Percentiles rank a stretch among this genome's conserved stretches.
These are phyloP conservation scores for Zoanthus solanderi DNA, from an alignment of 92 coral and sea anemone species.

Conservation along the genomic window DNA sequence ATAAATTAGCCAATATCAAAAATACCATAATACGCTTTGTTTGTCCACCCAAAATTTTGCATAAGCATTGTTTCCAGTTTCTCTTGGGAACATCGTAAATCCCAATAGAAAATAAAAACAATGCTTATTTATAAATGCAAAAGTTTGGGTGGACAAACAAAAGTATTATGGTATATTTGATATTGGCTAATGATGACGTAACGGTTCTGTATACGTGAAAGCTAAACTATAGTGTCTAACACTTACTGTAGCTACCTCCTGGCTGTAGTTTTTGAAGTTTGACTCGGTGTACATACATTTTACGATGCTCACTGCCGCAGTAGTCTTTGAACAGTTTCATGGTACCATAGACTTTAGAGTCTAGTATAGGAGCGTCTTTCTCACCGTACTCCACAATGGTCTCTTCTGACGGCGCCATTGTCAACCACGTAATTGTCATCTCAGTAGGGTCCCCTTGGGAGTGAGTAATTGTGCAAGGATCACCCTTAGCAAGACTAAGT, in stretches of 20 bases:
- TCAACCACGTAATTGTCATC: constrained; percentile 97
- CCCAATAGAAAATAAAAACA: no score
- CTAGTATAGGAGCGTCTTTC: constrained; percentile 69
- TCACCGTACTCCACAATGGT: constrained; percentile 87
- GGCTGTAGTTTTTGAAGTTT: constrained; percentile 77
- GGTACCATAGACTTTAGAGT: constrained; percentile 38
- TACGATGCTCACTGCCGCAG: constrained; percentile 86
- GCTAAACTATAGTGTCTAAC: not conserved
- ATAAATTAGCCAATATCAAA: no score
- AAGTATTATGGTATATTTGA: no score
- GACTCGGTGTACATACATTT: constrained; percentile 81
- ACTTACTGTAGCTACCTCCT: constrained; percentile 75
- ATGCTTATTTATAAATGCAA: no score
- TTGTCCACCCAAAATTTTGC: no score
- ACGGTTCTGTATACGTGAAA: no score
- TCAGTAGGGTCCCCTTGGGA: constrained; percentile 75
- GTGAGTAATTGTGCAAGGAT: not conserved
- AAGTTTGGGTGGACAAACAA: no score
- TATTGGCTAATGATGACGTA: no score
- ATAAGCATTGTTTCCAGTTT: no score
- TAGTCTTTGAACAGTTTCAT: constrained; percentile 29
- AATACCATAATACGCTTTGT: no score
- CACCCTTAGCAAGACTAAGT: not conserved
- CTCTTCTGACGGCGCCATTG: constrained; percentile 69
- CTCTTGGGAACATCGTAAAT: no score